Base-by-base conservation (phyloP, 2,113 vertebrate genomes). In the Eulacestoma nigropectus region DNA sequence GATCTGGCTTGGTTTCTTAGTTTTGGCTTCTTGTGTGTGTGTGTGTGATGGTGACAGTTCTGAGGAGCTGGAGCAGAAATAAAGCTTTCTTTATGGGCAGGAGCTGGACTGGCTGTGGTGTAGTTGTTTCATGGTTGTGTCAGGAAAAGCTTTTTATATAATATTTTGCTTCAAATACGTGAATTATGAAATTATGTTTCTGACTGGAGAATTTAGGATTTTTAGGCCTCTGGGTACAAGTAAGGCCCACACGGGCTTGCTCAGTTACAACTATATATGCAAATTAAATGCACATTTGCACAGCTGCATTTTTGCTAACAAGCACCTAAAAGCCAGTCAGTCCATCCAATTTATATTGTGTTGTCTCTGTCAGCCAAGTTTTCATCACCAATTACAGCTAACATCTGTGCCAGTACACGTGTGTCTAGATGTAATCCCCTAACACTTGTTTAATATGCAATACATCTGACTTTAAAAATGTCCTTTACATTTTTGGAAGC, bases 401-500 rank as follows among this genome's bases (percentile, higher is more conserved):
- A 65, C 23, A 25, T 83, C 59, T 80, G 42, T 93, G 72, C 67
- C 63, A 69, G 67, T 67, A 47, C 1, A 6, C 49, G 81, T 89
- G 81, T 30, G 6, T 85, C 87, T 83, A 84, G 73, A 87, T 90
- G 68, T 62, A 87, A 63, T 85, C 81, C 89, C 63, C 39, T 57
- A 67, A 74, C 21, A 29, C 68, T 93, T 69, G 46, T 42, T 94
- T 81, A 74, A 63, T 76, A 23, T n/a, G 55, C 82, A 63, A 60
- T 69, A 55, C 59, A 69, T 91, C 67, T 83, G 75, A 76, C 68
- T 93, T 83, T 0, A 53, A 77, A 94, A 92, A 70, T 30, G 42
- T 63, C 79, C 63, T 73, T 79, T 37, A 60, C 67, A 70, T 91
- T 95, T 95, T 86, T 95, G 63, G 56, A 91, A 86, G 75, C 39